Evolutionary conservation across 2,113 vertebrate genomes (phyloP).

Genomic region (Mastomys coucha): DNA sequence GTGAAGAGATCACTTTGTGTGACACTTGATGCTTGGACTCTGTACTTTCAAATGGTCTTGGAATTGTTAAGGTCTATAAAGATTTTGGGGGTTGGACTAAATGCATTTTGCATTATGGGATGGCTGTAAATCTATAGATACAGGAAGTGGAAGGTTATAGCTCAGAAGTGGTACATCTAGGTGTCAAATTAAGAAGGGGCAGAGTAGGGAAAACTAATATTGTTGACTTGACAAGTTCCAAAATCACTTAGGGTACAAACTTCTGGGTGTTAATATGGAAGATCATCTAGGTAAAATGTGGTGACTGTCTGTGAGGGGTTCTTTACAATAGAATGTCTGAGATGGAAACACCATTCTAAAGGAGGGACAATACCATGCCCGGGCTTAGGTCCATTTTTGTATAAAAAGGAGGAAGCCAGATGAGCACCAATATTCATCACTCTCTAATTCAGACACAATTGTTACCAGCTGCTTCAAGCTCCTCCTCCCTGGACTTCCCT

Average conservation of each 20-base stretch:
- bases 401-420: neutral
- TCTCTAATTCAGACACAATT: neutral
- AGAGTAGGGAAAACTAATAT: no score
- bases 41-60: neutral
- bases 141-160: no score
- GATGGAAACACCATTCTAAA: neutral
- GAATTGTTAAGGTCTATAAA: neutral
- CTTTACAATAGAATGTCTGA: neutral
- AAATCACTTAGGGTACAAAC: neutral
- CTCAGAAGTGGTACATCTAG: neutral
- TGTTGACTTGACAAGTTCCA: neutral
- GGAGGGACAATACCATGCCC: no score
- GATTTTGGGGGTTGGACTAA: no score
- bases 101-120: neutral
- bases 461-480: neutral
- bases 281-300: no score
- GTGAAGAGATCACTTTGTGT: neutral
- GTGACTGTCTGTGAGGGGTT: no score
- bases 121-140: neutral
- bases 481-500: neutral
- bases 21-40: neutral
- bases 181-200: neutral
- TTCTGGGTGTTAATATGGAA: neutral
- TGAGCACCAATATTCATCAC: neutral
- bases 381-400: neutral